Evolutionary conservation across 2,888 invertebrate species (phyloP), one percentile per base, ranked within the genome.

Genomic region (Lordiphosa fenestrarum): DNA sequence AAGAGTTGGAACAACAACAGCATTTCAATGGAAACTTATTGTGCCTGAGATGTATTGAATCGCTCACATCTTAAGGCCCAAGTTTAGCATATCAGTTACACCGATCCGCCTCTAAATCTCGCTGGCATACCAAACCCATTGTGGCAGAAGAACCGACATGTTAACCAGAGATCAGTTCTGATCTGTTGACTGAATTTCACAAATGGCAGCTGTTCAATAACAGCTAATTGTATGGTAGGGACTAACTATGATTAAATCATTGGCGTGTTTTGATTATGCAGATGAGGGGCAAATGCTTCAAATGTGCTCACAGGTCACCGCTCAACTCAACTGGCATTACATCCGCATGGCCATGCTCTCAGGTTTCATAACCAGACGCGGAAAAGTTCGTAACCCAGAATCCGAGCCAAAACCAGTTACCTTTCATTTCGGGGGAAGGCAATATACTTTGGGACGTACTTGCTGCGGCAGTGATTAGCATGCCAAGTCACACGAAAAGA

Each of bases 401-500:
- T 53, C 59, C 55, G 71, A 49, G 60, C 30, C n/a, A n/a, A 33
- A 62, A 71, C 76, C 66, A 68, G 77, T 77, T 77, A 50, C 76
- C 77, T 77, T 77, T 77, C 76, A 69, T 80, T 80, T 73, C 55
- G 56, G 71, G 71, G 25, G 71, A 33, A 44, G 44, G 44, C 44
- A 44, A 30, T 44, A 30, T 30, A 30, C 30, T 30, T 30, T 30
- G 7, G 30, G 30, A 30, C 33, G 44, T 44, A 44, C 23, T 15
- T 9, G 7, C 9, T 12, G 44, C 13, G 3, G 19, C 19, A 19
- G 33, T 38, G 56, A 69, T 66, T 59, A 66, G 57, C 58, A 76
- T 67, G 68, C 51, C 35, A 47, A 66, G 56, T 78, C 70, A 75
- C 80, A 80, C 76, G 73, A 69, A 76, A 65, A 68, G 70, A 75